phyloP scores from a whole-genome alignment of 2,888 invertebrate species.

The Agelastica alni region DNA sequence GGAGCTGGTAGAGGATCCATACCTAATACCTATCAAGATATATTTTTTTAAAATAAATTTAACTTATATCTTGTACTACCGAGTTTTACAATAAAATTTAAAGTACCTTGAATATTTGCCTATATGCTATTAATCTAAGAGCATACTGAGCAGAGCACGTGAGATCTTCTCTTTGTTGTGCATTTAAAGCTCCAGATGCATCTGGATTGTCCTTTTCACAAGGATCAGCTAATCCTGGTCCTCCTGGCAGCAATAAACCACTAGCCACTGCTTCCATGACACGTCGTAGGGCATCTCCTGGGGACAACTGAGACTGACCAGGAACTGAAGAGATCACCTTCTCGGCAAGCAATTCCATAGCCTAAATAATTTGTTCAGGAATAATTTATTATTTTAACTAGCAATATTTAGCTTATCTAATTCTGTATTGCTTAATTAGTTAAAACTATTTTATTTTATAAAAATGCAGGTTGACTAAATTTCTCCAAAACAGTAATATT shows the following conservation, averaged over 20 bases:
- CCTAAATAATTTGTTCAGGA: conserved; percentile 60
- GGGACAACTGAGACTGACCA: conserved; percentile 72
- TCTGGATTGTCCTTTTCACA: conserved; percentile 93
- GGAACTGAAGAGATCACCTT: conserved; percentile 89
- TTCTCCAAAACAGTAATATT: too few species aligned
- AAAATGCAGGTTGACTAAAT: too few species aligned
- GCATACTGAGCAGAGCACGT: conserved; percentile 96
- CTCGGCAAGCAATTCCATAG: conserved; percentile 93
- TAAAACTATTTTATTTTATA: too few species aligned
- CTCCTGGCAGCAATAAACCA: conserved; percentile 87
- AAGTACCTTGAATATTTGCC: conserved; percentile 96
- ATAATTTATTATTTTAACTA: conserved; percentile 34
- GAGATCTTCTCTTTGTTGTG: conserved; percentile 94
- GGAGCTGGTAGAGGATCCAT: conserved; percentile 83
- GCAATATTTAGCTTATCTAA: too few species aligned
- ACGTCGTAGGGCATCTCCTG: conserved; percentile 92
- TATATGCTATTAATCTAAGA: conserved; percentile 91
- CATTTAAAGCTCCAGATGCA: conserved; percentile 82
- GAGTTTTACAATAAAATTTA: too few species aligned
- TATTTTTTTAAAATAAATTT: too few species aligned
- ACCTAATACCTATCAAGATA: conserved; percentile 75
- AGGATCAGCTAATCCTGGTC: conserved; percentile 93
- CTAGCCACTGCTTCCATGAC: conserved; percentile 95
- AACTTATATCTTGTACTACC: too few species aligned
- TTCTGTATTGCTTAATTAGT: too few species aligned